phyloP scores from a whole-genome alignment of 2,113 vertebrate species.

The Antennarius striatus region DNA sequence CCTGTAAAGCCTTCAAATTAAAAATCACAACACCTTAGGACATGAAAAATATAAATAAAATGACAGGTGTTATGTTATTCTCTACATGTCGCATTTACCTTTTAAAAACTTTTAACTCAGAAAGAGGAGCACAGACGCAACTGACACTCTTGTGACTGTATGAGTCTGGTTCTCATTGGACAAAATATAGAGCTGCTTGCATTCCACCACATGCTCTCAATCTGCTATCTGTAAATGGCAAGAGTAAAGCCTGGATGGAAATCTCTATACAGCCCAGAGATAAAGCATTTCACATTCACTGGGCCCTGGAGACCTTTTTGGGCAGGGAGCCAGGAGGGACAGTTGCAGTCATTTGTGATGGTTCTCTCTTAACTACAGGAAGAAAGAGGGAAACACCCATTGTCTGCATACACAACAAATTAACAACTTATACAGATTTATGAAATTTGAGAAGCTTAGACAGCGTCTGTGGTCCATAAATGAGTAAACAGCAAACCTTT shows the following conservation, averaged over 20 bases:
- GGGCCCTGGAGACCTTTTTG: slow-evolving; percentile 48
- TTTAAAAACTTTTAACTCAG: neutral
- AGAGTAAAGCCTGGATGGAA: slow-evolving; percentile 25
- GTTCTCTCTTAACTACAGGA: slow-evolving; percentile 72
- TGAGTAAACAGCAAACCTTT: slow-evolving; percentile 19
- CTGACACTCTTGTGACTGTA: slow-evolving; percentile 1
- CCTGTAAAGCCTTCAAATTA: too few species aligned
- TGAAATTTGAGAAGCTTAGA: slow-evolving; percentile 43
- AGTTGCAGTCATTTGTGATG: slow-evolving; percentile 40
- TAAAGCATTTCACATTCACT: slow-evolving; percentile 42
- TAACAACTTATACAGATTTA: slow-evolving; percentile 18
- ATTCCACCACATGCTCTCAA: neutral
- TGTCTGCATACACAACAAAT: slow-evolving; percentile 66
- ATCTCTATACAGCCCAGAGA: slow-evolving; percentile 25
- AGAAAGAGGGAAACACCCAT: slow-evolving; percentile 65
- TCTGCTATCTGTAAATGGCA: slow-evolving; percentile 23
- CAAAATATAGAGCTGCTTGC: neutral
- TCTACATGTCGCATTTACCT: too few species aligned
- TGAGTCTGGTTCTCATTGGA: slow-evolving; percentile 38
- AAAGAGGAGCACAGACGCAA: neutral
- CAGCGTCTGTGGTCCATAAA: slow-evolving; percentile 51
- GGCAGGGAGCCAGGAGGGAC: slow-evolving; percentile 57
- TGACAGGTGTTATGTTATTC: too few species aligned
- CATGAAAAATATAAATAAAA: too few species aligned
- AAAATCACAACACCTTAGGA: too few species aligned